phyloP scores from a whole-genome alignment of 1,140 invertebrate species.

The Bombus waltoni region DNA sequence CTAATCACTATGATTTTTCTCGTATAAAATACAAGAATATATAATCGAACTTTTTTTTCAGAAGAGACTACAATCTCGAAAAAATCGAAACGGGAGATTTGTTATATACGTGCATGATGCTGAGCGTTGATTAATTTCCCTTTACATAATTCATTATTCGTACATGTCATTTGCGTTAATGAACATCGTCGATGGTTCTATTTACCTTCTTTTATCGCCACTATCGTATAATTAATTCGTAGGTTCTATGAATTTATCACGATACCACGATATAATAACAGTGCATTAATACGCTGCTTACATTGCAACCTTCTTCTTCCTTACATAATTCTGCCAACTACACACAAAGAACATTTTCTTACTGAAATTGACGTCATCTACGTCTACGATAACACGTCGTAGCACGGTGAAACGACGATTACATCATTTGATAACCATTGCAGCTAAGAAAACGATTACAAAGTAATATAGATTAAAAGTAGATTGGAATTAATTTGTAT shows the following conservation, averaged over 20 bases:
- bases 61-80: neutral
- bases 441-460: neutral
- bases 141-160: conserved; percentile 2
- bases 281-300: neutral
- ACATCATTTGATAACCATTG: no score
- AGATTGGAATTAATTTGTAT: neutral
- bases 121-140: neutral
- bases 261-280: neutral
- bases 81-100: neutral
- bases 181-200: neutral
- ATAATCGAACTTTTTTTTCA: neutral
- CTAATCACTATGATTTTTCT: neutral
- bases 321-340: neutral
- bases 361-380: neutral
- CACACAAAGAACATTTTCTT: neutral
- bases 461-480: neutral
- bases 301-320: neutral
- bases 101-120: neutral
- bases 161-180: neutral
- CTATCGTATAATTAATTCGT: neutral
- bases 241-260: neutral
- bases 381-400: neutral
- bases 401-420: neutral
- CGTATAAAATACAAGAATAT: neutral
- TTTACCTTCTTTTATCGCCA: neutral